Conservation (phyloP, 2,113 vertebrate genomes). For the Lutjanus erythropterus region DNA sequence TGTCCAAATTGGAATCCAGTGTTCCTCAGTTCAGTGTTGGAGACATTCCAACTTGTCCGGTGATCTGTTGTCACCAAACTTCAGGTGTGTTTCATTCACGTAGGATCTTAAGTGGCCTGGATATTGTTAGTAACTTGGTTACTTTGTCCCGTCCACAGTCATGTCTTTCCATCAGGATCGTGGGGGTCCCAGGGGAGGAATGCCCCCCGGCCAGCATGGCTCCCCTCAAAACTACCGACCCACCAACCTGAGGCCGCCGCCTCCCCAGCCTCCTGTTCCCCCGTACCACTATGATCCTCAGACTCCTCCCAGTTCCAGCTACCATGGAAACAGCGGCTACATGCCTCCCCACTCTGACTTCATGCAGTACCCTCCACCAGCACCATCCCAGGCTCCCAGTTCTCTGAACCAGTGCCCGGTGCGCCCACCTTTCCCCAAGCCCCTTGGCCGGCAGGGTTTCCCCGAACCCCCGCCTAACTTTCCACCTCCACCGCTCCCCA, state of each 20-base stretch:
- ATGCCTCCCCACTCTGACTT: slow-evolving; percentile 90
- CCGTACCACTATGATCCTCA: slow-evolving; percentile 92
- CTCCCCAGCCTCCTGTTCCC: slow-evolving; percentile 86
- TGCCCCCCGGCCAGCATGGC: slow-evolving; percentile 85
- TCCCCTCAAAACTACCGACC: slow-evolving; percentile 88
- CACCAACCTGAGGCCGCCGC: slow-evolving; percentile 87
- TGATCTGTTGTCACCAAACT: too few species aligned
- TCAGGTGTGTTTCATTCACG: too few species aligned
- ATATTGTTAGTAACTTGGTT: neutral
- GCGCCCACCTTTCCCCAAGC: slow-evolving; percentile 88
- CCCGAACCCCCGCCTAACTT: slow-evolving; percentile 91
- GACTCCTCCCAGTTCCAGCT: slow-evolving; percentile 82
- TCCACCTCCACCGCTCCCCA: slow-evolving; percentile 90
- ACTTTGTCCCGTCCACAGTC: slow-evolving; percentile 44
- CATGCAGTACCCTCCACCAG: slow-evolving; percentile 90
- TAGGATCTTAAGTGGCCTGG: neutral
- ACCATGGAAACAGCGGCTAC: slow-evolving; percentile 87
- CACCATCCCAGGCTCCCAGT: slow-evolving; percentile 84
- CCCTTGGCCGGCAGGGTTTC: slow-evolving; percentile 89
- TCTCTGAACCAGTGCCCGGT: slow-evolving; percentile 88
- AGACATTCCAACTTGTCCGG: too few species aligned
- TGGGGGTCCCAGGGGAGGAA: slow-evolving; percentile 88
- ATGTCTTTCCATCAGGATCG: slow-evolving; percentile 95
- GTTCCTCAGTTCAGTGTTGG: neutral
- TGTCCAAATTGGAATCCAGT: neutral